Evolutionary conservation across 2,888 invertebrate species (phyloP), one percentile per base, ranked within the genome.

Genomic region (Spisula subtruncata): DNA sequence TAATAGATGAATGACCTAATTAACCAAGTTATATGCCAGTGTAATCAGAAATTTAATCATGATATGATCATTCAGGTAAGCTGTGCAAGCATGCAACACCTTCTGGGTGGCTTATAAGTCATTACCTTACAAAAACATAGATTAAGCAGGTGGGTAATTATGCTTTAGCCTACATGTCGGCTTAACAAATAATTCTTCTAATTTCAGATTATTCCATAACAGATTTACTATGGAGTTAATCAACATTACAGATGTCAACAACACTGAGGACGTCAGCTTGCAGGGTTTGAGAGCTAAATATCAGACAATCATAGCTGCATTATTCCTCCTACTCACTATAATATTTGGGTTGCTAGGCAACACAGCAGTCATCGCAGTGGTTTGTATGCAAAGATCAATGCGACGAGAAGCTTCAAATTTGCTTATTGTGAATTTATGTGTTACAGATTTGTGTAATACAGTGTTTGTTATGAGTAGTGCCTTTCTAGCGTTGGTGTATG

Each of bases 381-480:
- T 96, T 12, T 80, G 85, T 14, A 87, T 85, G 8, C 92, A 90
- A 29, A 87, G 85, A 25, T 82, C 89, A 1, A 93, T 96, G 25
- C 82, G 93, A 14, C 93, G 93, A 8, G 96, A 96, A 46, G 84
- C 88, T 8, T 94, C 95, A 32, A 96, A 95, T 90, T 46, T 95
- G 56, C 96, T 96, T 85, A 93, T 96, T 12, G 90, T 96, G 29
- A 96, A 96, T 90, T 93, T 96, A 18, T 92, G 94, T 82, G 85
- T 96, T 6, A 95, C 96, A 0, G 96, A 96, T 90, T 88, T 96
- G 35, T 41, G 86, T 75, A 95, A 92, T 60, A 95, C 95, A 4
- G 20, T 92, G 0, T 46, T 95, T 0, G 96, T 96, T 10, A 96
- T 96, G 96, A 18, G 92, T 20, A 94, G 94, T 80, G 92, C 96